phyloP scores from a whole-genome alignment of 2,888 invertebrate genomes.

The Elegia similella region DNA sequence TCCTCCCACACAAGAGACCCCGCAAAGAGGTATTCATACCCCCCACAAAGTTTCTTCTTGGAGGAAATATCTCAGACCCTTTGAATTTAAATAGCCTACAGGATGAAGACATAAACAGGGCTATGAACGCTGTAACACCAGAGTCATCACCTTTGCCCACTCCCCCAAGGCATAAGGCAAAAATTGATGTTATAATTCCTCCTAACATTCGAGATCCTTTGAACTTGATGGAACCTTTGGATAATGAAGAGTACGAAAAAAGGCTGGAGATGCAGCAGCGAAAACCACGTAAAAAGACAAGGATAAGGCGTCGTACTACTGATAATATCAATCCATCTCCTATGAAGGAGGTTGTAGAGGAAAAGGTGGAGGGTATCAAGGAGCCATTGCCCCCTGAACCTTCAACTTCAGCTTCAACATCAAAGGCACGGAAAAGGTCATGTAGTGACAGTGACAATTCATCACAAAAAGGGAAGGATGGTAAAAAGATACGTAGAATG shows the following conservation, averaged over 20 bases:
- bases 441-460: slow-evolving; percentile 80
- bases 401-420: slow-evolving; percentile 62
- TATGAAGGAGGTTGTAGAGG: slow-evolving; percentile 42
- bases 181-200: slow-evolving; percentile 95
- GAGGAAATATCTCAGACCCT: slow-evolving; percentile 97
- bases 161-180: slow-evolving; percentile 89
- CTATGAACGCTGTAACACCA: slow-evolving; percentile 94
- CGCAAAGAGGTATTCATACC: slow-evolving; percentile 90
- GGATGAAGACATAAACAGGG: slow-evolving; percentile 88
- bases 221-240: slow-evolving; percentile 90
- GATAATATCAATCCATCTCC: slow-evolving; percentile 71
- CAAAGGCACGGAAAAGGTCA: slow-evolving; percentile 71
- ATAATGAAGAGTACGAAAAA: slow-evolving; percentile 91
- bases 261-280: slow-evolving; percentile 86
- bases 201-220: slow-evolving; percentile 96
- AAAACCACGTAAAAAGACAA: slow-evolving; percentile 85
- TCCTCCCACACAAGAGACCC: slow-evolving; percentile 87
- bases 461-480: slow-evolving; percentile 76
- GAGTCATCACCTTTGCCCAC: slow-evolving; percentile 95
- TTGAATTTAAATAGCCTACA: slow-evolving; percentile 95
- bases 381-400: slow-evolving; percentile 65
- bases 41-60: slow-evolving; percentile 95
- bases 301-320: slow-evolving; percentile 73
- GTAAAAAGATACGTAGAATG: slow-evolving; percentile 83
- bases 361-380: slow-evolving; percentile 57